Evolutionary conservation across 2,113 vertebrate species (phyloP).

Genomic region (Tenrec ecaudatus): DNA sequence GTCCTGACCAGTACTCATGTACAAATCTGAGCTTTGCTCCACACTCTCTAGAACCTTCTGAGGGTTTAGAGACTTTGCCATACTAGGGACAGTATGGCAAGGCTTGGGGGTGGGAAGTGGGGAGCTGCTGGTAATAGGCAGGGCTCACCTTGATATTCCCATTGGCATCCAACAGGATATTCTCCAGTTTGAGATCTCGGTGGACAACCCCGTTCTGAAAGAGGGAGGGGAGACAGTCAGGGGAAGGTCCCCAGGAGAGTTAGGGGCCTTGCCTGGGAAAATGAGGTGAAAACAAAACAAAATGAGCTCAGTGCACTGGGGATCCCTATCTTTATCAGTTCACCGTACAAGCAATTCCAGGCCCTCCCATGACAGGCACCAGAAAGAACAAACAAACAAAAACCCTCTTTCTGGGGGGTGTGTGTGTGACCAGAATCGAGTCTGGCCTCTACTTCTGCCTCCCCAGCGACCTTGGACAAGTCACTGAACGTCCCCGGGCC

Average conservation of each 20-base stretch:
- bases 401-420: not conserved
- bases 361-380: not conserved
- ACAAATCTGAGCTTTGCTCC: not conserved
- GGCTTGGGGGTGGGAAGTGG: not conserved
- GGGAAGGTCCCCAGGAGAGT: fast-evolving
- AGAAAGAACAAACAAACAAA: not conserved
- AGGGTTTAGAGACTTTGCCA: not conserved
- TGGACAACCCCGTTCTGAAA: conserved; percentile 96
- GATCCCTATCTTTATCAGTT: not conserved
- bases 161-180: conserved; percentile 94
- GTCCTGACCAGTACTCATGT: not conserved
- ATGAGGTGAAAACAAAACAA: not conserved
- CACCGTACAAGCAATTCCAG: not conserved
- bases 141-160: conserved; percentile 95
- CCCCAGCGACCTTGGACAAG: not conserved
- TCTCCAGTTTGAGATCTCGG: conserved; percentile 98
- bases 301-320: not conserved
- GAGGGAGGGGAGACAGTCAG: conserved; percentile 33
- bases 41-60: not conserved
- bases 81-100: not conserved
- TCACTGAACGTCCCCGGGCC: not conserved
- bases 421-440: not conserved
- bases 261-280: not conserved
- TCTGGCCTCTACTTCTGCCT: not conserved
- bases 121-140: not conserved